Percentiles rank a stretch among this genome's conserved stretches.
Evolutionary conservation across 92 coral and sea anemone species (phyloP).

Genomic region (Actinernus sp.): DNA sequence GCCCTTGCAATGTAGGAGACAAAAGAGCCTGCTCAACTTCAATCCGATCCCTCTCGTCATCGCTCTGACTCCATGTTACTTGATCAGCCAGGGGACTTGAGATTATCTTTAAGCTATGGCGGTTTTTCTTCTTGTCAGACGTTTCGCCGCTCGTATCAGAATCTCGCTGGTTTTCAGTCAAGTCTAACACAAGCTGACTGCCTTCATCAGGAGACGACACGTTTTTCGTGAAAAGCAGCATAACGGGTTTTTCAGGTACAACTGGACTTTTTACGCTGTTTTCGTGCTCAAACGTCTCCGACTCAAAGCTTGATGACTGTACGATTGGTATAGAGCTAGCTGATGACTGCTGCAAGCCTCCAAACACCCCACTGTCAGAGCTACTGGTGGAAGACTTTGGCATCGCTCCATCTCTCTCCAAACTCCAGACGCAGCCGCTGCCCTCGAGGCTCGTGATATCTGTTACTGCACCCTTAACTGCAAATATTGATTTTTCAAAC

Average conservation of each 20-base stretch:
- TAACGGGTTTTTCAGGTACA: constrained; percentile 1
- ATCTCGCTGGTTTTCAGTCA: no score
- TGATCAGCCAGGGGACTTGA: not conserved
- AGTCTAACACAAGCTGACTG: no score
- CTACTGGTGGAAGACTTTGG: constrained; percentile 27
- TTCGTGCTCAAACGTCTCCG: constrained; percentile 7
- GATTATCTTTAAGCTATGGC: not conserved
- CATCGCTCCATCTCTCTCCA: no score
- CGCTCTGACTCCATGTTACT: not conserved
- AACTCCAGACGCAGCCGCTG: no score
- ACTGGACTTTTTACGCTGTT: not conserved
- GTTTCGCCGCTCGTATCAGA: no score
- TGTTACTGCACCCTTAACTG: no score
- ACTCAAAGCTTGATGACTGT: constrained; percentile 10
- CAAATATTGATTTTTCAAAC: constrained; percentile 38
- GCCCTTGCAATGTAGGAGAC: constrained; percentile 56
- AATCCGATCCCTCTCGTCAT: constrained; percentile 1
- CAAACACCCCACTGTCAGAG: constrained; percentile 3
- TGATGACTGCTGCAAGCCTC: not conserved
- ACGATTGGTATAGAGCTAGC: no score
- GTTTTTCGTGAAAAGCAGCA: constrained; percentile 37
- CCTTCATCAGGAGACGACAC: constrained; percentile 40
- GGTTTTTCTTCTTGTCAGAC: not conserved
- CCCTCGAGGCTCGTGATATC: no score
- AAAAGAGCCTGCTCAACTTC: constrained; percentile 48